Base-by-base conservation (phyloP, 2,113 vertebrate genomes). In the Grammomys dolichurus region DNA sequence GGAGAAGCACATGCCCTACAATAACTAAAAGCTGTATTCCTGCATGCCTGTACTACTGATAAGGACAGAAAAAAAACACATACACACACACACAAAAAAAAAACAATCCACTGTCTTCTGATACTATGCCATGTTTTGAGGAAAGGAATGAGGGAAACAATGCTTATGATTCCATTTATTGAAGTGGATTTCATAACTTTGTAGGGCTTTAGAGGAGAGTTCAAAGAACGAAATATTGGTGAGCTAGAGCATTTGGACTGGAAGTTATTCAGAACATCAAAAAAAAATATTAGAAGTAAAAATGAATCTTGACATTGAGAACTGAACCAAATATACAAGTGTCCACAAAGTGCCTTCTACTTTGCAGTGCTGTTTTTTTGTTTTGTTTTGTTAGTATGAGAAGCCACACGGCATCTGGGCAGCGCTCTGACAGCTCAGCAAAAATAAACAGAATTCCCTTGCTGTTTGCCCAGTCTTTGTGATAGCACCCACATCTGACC, bases 271-370 rank as follows among this genome's bases (percentile, higher is more conserved):
- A 89, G 56, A 73, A 20, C 40, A n/a, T 11, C 46, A 12, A 76
- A 76, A 8, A 8, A 63, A 56, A 87, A 92, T 87, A 13, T 95
- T 77, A 81, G 60, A 89, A 91, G 56, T n/a, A 70, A 91, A 86
- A 92, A 24, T 13, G 5, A 92, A 51, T 90, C 63, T 75, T 67
- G 24, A 84, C 28, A 65, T 58, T 51, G 76, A 73, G 75, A 92
- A 54, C 4, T 40, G 20, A 94, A 75, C 33, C 60, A 36, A 90
- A 12, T 8, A 2, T 73, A 1, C 75, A 48, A 46, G 8, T 88
- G 7, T 22, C 67, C 14, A 4, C 46, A 43, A 94, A 95, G 7
- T 54, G 14, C 24, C 28, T 88, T 88, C 56, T 75, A 31, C 19
- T 87, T 94, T 16, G 20, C 60, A 67, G 13, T 28, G 46, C 77